A percentile compares a stretch with the other conserved stretches of the same genome.
Conservation (phyloP, 2,113 vertebrate species). For the Phalacrocorax carbo region DNA sequence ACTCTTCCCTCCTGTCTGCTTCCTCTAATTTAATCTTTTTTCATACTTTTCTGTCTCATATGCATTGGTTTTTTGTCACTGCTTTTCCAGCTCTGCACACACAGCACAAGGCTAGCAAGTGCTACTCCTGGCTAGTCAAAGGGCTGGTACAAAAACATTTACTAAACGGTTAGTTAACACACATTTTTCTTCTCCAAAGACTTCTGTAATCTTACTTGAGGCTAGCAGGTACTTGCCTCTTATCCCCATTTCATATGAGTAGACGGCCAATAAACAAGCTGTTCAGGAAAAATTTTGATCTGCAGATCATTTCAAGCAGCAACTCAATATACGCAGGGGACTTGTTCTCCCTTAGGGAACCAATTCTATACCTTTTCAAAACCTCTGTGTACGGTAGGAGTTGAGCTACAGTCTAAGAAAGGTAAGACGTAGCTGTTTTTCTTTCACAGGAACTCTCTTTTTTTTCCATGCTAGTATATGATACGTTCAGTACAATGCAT, state of each 20-base stretch:
- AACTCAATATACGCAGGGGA: neutral
- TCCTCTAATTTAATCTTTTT: neutral
- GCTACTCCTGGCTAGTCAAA: neutral
- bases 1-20: neutral
- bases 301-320: neutral
- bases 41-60: neutral
- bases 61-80: neutral
- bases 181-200: neutral
- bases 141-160: neutral
- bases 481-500: conserved; percentile 1
- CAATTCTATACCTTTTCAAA: neutral
- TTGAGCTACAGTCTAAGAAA: neutral
- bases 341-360: neutral
- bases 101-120: neutral
- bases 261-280: neutral
- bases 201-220: neutral
- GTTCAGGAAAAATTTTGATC: neutral
- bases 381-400: neutral
- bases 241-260: neutral
- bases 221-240: neutral
- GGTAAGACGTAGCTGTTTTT: neutral
- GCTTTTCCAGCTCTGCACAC: neutral
- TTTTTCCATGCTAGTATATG: neutral
- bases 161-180: neutral
- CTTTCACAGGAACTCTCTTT: neutral